Base-by-base conservation (phyloP, 2,113 vertebrate genomes). In the Pagrus major region DNA sequence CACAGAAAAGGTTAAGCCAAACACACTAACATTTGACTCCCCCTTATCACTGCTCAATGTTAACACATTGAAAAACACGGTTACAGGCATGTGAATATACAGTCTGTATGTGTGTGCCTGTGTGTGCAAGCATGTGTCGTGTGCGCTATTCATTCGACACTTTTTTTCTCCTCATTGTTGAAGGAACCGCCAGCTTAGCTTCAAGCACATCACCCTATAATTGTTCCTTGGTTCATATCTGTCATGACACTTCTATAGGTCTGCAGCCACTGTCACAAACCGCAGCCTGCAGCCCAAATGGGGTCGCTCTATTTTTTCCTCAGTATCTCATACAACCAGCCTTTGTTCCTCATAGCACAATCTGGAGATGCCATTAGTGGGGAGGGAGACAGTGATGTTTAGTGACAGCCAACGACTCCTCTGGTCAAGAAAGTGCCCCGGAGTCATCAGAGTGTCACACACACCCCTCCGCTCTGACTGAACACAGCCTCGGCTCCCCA, bases 351-450 rank as follows among this genome's bases (percentile, higher is more conserved):
- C 72, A 88, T 88, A 82, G 85, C 87, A 74, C 91, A 92, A 93
- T 94, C 93, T 91, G 91, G 89, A 93, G 90, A 94, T 89, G 88
- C 91, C 93, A 94, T 95, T 95, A 95, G 93, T 89, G 81, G 82
- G 29, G 59, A 76, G 42, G 83, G 65, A 89, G 94, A 95, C 91
- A 83, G 88, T 95, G 93, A 95, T 94, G 91, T 88, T 90, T 89
- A 92, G 91, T 94, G 94, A 95, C 94, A 95, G 90, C 86, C 83
- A 85, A 90, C 56, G 88, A 94, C 90, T 90, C 84, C 83, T 91
- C 84, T 81, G 93, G 93, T 92, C 92, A 92, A 89, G 89, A 91
- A 83, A 88, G 88, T 78, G 79, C 86, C 94, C 93, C 31, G 18
- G 58, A 94, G 94, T 89, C 88, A 89, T 71, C 79, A 58, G 81